Base-by-base conservation (phyloP, 2,113 vertebrate species). In the Syngnathus scovelli region DNA sequence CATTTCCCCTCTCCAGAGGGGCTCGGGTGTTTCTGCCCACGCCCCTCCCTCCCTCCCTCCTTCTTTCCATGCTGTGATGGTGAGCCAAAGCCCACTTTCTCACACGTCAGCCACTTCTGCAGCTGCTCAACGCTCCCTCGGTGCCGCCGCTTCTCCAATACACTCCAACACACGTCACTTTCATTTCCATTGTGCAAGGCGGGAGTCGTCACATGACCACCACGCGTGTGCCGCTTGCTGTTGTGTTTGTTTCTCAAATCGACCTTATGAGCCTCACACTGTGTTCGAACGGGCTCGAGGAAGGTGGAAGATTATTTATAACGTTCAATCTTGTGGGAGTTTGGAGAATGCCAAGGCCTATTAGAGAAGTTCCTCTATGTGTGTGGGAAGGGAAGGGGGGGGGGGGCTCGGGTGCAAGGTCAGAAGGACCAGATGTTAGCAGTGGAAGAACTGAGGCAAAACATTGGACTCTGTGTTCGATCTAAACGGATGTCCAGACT, bases 391-490 rank as follows among this genome's bases (percentile, higher is more conserved):
- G n/a, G 19, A 21, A 18, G 7, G 21, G 21, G 62, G n/a, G 62
- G 69, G 72, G 69, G 83, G 70, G 38, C 49, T 52, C 49, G 72
- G 81, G 70, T 5, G 83, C 67, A 19, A 64, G 83, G 83, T 86
- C 79, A 82, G 55, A 54, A 3, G 66, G 66, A 63, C 76, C 86
- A 85, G 84, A 88, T 88, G 85, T 85, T 78, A 73, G 49, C 76
- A 75, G 78, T 60, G 63, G 69, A 64, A 51, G 71, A 69, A 60
- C 67, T 71, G 12, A 63, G 41, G 39, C 44, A 58, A 65, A 71
- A 36, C 16, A 55, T 8, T 36, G 72, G 48, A 64, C 76, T 60
- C 27, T 58, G 59, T 74, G 65, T 78, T 66, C 54, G 43, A 23
- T 60, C 51, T 51, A 13, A 58, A 79, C 78, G 77, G 67, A 82